Evolutionary conservation across 2,113 vertebrate species (phyloP).

Genomic region (Pitta sordida): DNA sequence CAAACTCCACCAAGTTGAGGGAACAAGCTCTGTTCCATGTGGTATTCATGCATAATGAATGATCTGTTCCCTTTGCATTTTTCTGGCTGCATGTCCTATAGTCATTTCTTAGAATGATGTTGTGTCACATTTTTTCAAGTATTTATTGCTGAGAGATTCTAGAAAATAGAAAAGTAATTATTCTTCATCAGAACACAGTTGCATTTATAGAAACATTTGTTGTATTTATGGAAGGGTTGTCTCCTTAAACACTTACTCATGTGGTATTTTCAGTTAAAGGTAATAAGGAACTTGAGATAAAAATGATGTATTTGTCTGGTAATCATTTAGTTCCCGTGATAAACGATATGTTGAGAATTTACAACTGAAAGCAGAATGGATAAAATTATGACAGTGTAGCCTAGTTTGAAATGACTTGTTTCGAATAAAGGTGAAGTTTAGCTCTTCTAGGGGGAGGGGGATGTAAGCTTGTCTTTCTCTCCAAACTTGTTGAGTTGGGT

Average conservation of each 20-base stretch:
- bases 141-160: not conserved
- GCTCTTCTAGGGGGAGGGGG: too few relatives aligned
- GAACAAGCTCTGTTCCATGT: not conserved
- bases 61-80: not conserved
- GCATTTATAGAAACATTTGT: constrained; percentile 26
- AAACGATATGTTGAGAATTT: too few relatives aligned
- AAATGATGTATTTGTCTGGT: not conserved
- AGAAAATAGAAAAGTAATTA: constrained; percentile 57
- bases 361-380: too few relatives aligned
- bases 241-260: not conserved
- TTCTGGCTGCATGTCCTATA: not conserved
- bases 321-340: not conserved
- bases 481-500: too few relatives aligned
- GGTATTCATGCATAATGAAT: too few relatives aligned
- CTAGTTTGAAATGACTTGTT: too few relatives aligned
- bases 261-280: not conserved
- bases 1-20: not conserved
- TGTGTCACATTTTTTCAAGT: constrained; percentile 25
- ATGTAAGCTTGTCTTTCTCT: too few relatives aligned
- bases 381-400: too few relatives aligned
- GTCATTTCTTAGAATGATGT: not conserved
- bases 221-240: constrained; percentile 37
- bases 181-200: constrained; percentile 17
- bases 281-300: constrained; percentile 15
- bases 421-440: too few relatives aligned